A percentile compares a stretch with the other conserved stretches of the same genome.
phyloP scores from a whole-genome alignment of 2,797 vertebrate species.

The Orientallactaga sibirica region DNA sequence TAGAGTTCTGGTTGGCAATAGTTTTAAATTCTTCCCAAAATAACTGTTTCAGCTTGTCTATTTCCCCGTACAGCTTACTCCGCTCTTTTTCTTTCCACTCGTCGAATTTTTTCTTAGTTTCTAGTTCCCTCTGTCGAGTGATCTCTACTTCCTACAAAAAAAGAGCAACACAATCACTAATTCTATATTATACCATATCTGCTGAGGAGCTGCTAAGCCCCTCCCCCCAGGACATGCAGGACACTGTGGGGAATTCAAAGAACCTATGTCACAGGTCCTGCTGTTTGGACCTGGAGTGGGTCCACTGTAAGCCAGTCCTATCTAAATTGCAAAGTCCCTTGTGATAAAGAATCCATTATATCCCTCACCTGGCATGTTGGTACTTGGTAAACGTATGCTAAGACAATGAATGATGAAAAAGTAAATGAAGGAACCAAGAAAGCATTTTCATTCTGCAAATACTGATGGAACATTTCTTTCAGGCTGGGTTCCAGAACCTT shows the following conservation, averaged over 20 bases:
- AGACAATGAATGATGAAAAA: background rate
- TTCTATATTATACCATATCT: background rate
- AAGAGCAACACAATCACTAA: slow-evolving; percentile 4
- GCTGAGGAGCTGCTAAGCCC: background rate
- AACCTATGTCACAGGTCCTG: background rate
- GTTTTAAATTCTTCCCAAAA: slow-evolving; percentile 86
- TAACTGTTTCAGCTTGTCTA: slow-evolving; percentile 86
- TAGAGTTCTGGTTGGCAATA: slow-evolving; percentile 84
- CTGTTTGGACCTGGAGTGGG: background rate
- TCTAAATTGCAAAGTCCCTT: background rate
- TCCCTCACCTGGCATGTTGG: background rate
- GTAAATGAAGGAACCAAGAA: background rate
- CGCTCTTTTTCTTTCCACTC: slow-evolving; percentile 89
- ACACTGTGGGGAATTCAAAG: background rate
- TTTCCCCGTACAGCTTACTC: slow-evolving; percentile 85
- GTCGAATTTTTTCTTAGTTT: slow-evolving; percentile 84
- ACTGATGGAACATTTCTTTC: background rate
- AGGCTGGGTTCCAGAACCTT: slow-evolving; percentile 32
- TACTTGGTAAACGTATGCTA: background rate
- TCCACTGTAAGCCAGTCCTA: background rate
- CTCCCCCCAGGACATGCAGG: background rate
- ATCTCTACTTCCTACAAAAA: slow-evolving; percentile 84
- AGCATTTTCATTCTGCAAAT: slow-evolving; percentile 35
- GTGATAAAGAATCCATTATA: background rate
- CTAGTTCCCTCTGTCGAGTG: slow-evolving; percentile 77